Evolutionary conservation across 2,888 invertebrate species (phyloP), one percentile per base, ranked within the genome.

Genomic region (Melipona beecheii): DNA sequence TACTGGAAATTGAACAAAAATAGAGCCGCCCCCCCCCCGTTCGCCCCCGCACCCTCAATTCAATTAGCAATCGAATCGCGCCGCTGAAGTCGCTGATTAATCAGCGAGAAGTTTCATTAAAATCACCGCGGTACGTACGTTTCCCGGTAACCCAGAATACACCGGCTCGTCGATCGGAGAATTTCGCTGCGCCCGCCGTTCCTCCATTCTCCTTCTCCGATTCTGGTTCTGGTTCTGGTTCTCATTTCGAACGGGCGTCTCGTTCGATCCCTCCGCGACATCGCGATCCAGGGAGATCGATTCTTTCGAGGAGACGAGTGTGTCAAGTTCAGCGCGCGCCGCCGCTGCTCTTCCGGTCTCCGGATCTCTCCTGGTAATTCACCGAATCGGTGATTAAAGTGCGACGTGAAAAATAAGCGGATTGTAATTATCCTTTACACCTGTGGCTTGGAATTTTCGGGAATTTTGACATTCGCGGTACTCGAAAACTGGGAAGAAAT

Each of bases 1-100:
- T 74, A 75, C 60, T 80, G 81, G 66, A 81, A 81, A 75, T 82
- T 62, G 71, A 82, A 75, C 81, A 75, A 80, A 82, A 81, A 71
- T 82, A 66, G 70, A 71, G 54, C 27, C 31, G 71, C 19, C 13
- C 17, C 27, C 66, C 19, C 13, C 17, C 27, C 66, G 65, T 66
- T 80, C 54, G 58, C 1, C 27, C 50, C 54, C 75, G 71, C n/a
- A 54, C 36, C 50, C 70, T 75, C n/a, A n/a, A n/a, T n/a, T 82
- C 66, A 81, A 82, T 81, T 75, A 81, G 66, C 81, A 70, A 82
- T 82, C 71, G 71, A 80, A 70, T 81, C 60, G 60, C 60, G n/a
- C 80, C 36, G 71, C 81, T 72, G 70, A 75, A 80, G 80, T 65
- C 31, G 60, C 60, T 82, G 66, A 82, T 81, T 81, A 81, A 82